Evolutionary conservation across 2,888 invertebrate species (phyloP), one percentile per base, ranked within the genome.

Genomic region (Stenoptilia bipunctidactyla): DNA sequence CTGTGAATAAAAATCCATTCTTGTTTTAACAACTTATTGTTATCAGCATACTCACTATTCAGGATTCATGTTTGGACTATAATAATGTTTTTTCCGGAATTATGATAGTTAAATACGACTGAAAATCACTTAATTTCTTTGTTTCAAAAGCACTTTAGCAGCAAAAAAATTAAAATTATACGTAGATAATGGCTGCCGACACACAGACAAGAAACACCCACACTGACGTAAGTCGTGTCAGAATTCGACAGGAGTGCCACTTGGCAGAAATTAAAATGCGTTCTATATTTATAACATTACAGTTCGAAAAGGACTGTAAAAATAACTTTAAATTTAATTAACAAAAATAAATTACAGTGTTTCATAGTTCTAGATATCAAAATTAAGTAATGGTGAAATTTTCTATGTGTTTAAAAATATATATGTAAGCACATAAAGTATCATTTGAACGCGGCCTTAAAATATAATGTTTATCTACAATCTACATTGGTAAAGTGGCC

Each of bases 11-110:
- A 60, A 53, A 66, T 67, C 67, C 69, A 71, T 68, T 70, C 71
- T 73, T 69, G 63, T 66, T 68, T 59, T 53, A 54, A 61, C 63
- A 57, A 58, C 61, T 55, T 55, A 61, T 51, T 55, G 61, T 41
- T 55, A 49, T 52, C 67, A 64, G 68, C 66, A 76, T 87, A 89
- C 92, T 92, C 84, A 92, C 92, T 92, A 92, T 88, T 92, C 92
- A 61, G 92, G 92, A 89, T 91, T 91, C 91, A 92, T 91, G 65
- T 79, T 82, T 74, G 74, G 72, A 80, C 70, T 75, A 64, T 72
- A 66, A 64, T 60, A 63, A 61, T 67, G 58, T 64, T 66, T 60
- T 61, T 57, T 57, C 54, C 56, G 62, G 69, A 68, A 70, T 63
- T 64, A 64, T 64, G 54, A 61, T 52, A 50, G 55, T 54, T 48